Percentiles rank a stretch among this genome's conserved stretches.
These are phyloP conservation scores for Mastacembelus armatus DNA, from an alignment of 2,797 vertebrate species.

Conservation along the genomic window DNA sequence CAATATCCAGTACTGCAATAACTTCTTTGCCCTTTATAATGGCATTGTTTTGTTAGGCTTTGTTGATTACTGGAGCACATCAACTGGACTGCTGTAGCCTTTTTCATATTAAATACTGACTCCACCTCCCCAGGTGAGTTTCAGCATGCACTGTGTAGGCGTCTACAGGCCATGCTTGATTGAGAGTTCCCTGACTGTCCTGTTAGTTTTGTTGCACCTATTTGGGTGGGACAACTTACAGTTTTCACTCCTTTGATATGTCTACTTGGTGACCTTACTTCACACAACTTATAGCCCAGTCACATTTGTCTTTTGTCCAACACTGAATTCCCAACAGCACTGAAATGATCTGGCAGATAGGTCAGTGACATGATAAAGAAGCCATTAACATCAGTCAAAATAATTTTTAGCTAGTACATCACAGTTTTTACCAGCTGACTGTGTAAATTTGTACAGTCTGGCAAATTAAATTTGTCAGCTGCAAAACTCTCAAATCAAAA, in stretches of 20 bases:
- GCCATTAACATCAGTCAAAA: not conserved
- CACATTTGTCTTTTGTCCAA: not conserved
- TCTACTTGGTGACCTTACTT: not conserved
- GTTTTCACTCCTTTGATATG: not conserved
- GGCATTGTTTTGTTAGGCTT: conserved; percentile 24
- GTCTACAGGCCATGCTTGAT: conserved; percentile 6
- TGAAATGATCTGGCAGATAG: not conserved
- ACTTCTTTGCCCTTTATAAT: conserved; percentile 9
- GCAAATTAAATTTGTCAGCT: not conserved
- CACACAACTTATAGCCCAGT: not conserved
- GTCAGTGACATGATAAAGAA: not conserved
- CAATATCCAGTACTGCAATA: no score
- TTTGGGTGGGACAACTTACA: conserved; percentile 10
- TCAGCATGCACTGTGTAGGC: conserved; percentile 8
- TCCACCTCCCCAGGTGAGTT: conserved; percentile 25
- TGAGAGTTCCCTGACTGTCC: conserved; percentile 30
- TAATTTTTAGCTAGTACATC: not conserved
- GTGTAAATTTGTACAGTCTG: not conserved
- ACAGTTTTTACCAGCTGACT: not conserved
- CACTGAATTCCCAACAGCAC: no score
- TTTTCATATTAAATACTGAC: not conserved
- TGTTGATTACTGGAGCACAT: conserved; percentile 31
- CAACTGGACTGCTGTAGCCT: not conserved
- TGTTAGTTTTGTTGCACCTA: conserved; percentile 49
- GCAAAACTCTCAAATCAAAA: not conserved